Evolutionary conservation across 2,888 invertebrate species (phyloP), one percentile per base, ranked within the genome.

Genomic region (Erebia palarica): DNA sequence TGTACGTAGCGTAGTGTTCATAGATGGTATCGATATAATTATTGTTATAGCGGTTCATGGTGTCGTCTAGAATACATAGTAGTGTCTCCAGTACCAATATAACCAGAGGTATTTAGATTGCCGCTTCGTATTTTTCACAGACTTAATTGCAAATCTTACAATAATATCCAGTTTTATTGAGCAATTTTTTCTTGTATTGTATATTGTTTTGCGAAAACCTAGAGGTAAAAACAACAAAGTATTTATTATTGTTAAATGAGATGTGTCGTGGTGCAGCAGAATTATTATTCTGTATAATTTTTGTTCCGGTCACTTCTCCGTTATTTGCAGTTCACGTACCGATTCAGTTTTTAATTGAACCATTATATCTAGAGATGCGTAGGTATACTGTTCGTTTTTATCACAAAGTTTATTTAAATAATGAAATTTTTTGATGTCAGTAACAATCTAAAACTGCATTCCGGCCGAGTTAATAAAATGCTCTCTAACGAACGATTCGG

Each of bases 391-490:
- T 57, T 57, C 21, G 18, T 36, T 55, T 18, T 9, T 18, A 58
- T 44, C 44, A 14, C 61, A 9, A 44, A 61, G 18, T 18, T 55
- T 68, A 60, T 68, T 68, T 36, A 36, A 68, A 75, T 71, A 71
- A 71, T 69, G 72, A 73, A 71, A 71, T 73, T 69, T 75, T 73
- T 66, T 74, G 73, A 74, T 71, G 75, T 76, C 67, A 72, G 73
- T 74, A 75, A 74, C 67, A 74, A 73, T 76, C 65, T 72, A 70
- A 47, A 74, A 69, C 69, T 73, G 74, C 73, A 90, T 91, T 89
- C 88, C 86, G 85, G 83, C 82, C 82, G 87, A 89, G 88, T 90
- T 90, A 87, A 91, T 92, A 92, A 91, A 90, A 91, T 90, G 88
- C 87, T 84, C 86, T 86, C 72, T 89, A 91, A 90, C 89, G 87